Conservation (phyloP, 2,113 vertebrate species). For the Rostratula benghalensis region DNA sequence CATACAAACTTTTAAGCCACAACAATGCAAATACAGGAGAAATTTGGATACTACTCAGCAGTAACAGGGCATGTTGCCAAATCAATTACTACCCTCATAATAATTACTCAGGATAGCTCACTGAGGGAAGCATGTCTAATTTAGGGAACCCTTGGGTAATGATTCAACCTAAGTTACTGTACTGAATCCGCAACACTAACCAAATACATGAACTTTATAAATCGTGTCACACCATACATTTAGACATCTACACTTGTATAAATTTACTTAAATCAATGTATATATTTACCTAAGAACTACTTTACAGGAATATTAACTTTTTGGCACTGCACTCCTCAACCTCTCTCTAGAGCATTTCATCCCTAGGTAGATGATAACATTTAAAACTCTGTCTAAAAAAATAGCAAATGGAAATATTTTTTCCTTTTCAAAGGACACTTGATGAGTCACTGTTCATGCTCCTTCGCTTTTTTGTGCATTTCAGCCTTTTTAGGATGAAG, state of each 20-base stretch:
- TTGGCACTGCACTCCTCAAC: neutral
- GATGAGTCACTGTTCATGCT: neutral
- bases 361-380: neutral
- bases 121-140: neutral
- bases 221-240: neutral
- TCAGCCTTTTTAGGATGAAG: neutral
- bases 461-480: neutral
- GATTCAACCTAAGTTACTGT: neutral
- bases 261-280: neutral
- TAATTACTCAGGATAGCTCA: constrained; percentile 38
- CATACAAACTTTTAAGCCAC: constrained; percentile 21
- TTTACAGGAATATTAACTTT: neutral
- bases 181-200: neutral
- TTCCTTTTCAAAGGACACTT: neutral
- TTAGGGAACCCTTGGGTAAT: neutral
- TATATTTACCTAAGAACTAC: neutral
- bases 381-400: neutral
- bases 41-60: constrained; percentile 35
- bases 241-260: neutral
- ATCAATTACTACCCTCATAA: constrained; percentile 28
- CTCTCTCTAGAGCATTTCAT: neutral
- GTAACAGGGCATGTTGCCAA: constrained; percentile 40
- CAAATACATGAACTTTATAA: neutral
- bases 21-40: constrained; percentile 38
- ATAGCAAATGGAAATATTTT: neutral